Conservation (phyloP, 2,888 invertebrate genomes). For the Orthosia incerta region DNA sequence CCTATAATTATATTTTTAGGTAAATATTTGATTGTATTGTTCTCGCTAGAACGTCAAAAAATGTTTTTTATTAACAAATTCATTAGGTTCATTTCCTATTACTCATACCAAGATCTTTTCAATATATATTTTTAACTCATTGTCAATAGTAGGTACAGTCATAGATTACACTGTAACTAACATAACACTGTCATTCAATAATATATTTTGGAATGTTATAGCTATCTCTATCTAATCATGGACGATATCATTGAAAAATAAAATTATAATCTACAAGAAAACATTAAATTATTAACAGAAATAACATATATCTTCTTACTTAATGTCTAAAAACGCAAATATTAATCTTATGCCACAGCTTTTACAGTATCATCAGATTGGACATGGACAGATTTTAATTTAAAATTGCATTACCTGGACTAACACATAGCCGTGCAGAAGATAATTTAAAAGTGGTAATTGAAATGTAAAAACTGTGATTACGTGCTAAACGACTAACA, state of each 20-base stretch:
- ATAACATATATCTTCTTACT: constrained; percentile 75
- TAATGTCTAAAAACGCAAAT: constrained; percentile 78
- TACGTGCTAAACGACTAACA: constrained; percentile 80
- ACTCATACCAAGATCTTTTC: constrained; percentile 64
- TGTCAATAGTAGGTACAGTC: constrained; percentile 41
- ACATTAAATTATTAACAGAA: constrained; percentile 65
- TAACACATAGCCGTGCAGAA: constrained; percentile 67
- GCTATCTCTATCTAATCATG: constrained; percentile 73
- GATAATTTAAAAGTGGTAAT: constrained; percentile 69
- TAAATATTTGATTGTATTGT: constrained; percentile 44
- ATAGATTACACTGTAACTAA: constrained; percentile 55
- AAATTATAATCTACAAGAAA: constrained; percentile 70
- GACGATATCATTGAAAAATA: constrained; percentile 67
- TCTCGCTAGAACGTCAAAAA: constrained; percentile 45
- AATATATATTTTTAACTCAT: constrained; percentile 21
- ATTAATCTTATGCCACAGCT: constrained; percentile 79
- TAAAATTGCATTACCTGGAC: constrained; percentile 65
- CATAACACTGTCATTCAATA: constrained; percentile 45
- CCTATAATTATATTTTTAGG: constrained; percentile 53
- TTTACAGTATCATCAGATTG: constrained; percentile 75
- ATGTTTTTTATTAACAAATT: constrained; percentile 49
- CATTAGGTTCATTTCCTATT: constrained; percentile 55
- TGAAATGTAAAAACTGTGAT: constrained; percentile 87
- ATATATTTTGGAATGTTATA: constrained; percentile 78
- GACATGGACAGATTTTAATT: constrained; percentile 52